Evolutionary conservation across 2,113 vertebrate genomes (phyloP).

Genomic region (Pardalotus punctatus): DNA sequence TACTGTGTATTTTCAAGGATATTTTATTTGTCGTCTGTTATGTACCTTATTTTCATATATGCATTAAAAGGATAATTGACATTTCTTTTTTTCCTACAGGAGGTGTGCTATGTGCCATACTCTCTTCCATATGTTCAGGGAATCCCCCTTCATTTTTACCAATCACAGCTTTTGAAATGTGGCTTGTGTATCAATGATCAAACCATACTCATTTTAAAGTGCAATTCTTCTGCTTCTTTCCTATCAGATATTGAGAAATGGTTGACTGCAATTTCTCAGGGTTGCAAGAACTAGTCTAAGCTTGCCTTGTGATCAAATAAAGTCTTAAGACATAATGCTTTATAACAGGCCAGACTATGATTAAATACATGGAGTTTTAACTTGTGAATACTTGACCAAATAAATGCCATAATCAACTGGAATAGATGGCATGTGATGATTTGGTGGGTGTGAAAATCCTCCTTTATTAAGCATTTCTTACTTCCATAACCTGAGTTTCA

Average conservation of each 20-base stretch:
- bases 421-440: slow-evolving; percentile 8
- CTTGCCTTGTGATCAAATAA: slow-evolving; percentile 47
- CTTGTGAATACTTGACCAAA: slow-evolving; percentile 59
- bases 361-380: slow-evolving; percentile 22
- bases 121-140: not conserved
- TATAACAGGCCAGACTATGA: slow-evolving; percentile 13
- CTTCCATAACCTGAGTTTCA: not conserved
- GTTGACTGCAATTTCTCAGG: slow-evolving; percentile 20
- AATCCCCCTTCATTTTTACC: not conserved
- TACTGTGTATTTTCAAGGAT: not conserved
- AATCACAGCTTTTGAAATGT: not conserved
- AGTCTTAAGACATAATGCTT: slow-evolving; percentile 11
- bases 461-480: not conserved
- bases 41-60: not conserved
- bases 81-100: not conserved
- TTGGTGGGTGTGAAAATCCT: slow-evolving; percentile 3
- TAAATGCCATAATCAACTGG: slow-evolving; percentile 5
- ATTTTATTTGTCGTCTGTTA: not conserved
- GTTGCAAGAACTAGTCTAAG: slow-evolving; percentile 34
- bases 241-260: slow-evolving; percentile 58
- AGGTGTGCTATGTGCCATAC: not conserved
- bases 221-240: not conserved
- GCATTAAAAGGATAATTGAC: not conserved
- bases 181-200: not conserved
- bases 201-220: slow-evolving; percentile 8